Evolutionary conservation across 1,140 invertebrate species (phyloP), one percentile per base, ranked within the genome.

Genomic region (Drosophila ananassae): DNA sequence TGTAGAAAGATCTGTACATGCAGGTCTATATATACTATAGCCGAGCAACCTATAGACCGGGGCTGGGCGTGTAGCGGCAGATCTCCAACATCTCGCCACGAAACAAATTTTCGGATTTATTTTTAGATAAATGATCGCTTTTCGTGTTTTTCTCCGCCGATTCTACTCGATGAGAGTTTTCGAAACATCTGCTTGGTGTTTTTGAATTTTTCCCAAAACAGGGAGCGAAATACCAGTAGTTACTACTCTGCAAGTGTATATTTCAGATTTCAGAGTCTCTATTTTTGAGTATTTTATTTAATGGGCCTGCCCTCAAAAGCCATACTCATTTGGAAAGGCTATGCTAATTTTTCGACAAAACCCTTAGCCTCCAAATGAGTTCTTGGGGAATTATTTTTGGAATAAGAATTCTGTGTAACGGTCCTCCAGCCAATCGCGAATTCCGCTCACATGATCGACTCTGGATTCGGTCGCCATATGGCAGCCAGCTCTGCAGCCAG

Each of bases 101-200:
- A 44, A 44, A 32, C 67, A 69, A 71, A 39, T 56, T 57, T 50
- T 69, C 51, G 12, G 30, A 75, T 74, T 75, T 75, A 75, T 75
- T 75, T 75, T 75, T 75, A 75, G 72, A 74, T 37, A 74, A 74
- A 57, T 74, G 72, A 74, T 69, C 66, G 30, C 24, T 28, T 48
- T 53, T 30, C 56, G 47, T 73, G 41, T 74, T 48, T 47, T 50
- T 8, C 39, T 53, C 9, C 55, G 12, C 37, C 28, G 8, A 25
- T 47, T 17, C 34, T 22, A 53, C 57, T 73, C 62, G 51, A 73
- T 73, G 69, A 50, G 44, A n/a, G 10, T 37, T 47, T 73, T 73
- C 63, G n/a, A 55, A 37, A 32, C 58, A 60, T 30, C 51, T 60
- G 47, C 32, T 60, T 54, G 28, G 48, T 28, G 46, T 64, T 64